Conservation (phyloP, 2,797 vertebrate species). For the Podarcis lilfordi region DNA sequence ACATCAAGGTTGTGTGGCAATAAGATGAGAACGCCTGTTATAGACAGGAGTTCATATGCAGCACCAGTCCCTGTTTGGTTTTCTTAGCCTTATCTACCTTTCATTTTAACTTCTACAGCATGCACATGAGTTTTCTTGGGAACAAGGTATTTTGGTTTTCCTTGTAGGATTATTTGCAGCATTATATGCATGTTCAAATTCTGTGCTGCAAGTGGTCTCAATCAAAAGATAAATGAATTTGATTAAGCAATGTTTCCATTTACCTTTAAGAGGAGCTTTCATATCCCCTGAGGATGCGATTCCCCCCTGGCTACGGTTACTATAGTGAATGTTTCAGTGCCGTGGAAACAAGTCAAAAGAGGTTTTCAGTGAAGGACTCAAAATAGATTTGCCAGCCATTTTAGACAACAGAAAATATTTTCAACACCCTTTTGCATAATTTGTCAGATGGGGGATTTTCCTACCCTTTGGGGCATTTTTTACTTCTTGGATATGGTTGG, state of each 20-base stretch:
- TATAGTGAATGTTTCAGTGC: neutral
- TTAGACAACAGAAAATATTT: constrained; percentile 7
- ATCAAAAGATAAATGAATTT: neutral
- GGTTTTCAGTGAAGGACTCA: constrained; percentile 11
- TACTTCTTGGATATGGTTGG: neutral
- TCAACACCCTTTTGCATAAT: neutral
- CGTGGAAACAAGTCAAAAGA: neutral
- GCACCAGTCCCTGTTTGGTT: neutral
- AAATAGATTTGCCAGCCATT: neutral
- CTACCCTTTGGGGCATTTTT: neutral
- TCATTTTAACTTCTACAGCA: neutral
- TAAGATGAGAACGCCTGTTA: too few species aligned
- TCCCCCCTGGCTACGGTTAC: neutral
- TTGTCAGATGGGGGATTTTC: neutral
- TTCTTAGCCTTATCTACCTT: neutral
- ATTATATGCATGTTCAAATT: neutral
- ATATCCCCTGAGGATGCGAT: neutral
- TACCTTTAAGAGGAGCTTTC: neutral
- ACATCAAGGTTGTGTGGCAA: neutral
- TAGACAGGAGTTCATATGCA: neutral
- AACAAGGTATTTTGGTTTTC: neutral
- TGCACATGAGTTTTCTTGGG: neutral
- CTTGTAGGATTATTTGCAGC: neutral
- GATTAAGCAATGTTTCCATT: neutral
- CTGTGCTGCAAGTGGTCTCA: neutral